Evolutionary conservation across 2,888 invertebrate genomes (phyloP).

Genomic region (Acanthosepion esculentum): DNA sequence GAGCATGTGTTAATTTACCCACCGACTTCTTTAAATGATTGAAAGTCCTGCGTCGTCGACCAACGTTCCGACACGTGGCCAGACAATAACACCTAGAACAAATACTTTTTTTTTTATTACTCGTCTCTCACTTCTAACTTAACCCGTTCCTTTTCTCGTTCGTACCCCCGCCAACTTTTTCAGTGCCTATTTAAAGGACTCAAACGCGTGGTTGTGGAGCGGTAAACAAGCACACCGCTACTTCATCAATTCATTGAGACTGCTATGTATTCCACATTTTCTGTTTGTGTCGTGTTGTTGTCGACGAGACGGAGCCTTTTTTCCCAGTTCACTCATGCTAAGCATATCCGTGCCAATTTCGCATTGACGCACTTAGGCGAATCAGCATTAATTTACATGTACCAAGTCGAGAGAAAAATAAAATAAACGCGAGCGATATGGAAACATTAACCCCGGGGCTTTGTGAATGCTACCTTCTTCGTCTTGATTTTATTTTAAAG

Average conservation of each 20-base stretch:
- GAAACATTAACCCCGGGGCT: neutral
- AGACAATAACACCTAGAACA: neutral
- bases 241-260: neutral
- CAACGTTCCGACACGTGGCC: conserved; percentile 21
- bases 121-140: neutral
- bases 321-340: neutral
- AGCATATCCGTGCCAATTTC: neutral
- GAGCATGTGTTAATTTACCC: conserved; percentile 17
- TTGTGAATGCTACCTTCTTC: neutral
- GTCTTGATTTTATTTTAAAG: neutral
- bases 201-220: no score
- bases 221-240: neutral
- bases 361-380: neutral
- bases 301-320: neutral
- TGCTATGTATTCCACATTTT: neutral
- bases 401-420: neutral
- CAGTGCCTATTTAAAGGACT: neutral
- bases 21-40: neutral
- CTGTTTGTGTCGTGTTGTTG: neutral
- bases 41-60: neutral
- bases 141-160: neutral
- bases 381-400: neutral
- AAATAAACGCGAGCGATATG: no score
- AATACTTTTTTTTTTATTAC: neutral
- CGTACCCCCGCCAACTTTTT: neutral